phyloP scores from a whole-genome alignment of 2,113 vertebrate genomes.

The Penelope pileata region DNA sequence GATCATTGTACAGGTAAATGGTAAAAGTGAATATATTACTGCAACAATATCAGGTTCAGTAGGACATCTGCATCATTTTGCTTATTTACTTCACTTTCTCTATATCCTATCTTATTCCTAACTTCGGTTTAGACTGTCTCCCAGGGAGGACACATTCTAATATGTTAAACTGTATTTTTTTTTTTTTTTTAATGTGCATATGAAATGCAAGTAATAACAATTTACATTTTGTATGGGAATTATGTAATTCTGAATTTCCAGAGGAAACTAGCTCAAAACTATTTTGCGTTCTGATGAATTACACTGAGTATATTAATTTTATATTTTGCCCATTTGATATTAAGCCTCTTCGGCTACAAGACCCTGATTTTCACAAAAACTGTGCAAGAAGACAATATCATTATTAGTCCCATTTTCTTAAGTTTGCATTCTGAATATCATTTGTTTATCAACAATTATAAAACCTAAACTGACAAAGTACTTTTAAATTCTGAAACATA shows the following conservation, averaged over 20 bases:
- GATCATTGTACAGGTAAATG: not conserved
- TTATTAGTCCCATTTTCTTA: not conserved
- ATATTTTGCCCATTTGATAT: not conserved
- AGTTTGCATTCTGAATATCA: not conserved
- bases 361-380: not conserved
- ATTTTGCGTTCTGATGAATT: not conserved
- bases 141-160: not conserved
- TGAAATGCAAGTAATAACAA: not conserved
- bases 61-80: not conserved
- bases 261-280: not conserved
- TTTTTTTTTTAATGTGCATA: not conserved
- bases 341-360: not conserved
- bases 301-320: not conserved
- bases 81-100: not conserved
- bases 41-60: not conserved
- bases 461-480: not conserved
- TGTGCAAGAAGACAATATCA: not conserved
- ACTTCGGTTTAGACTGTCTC: not conserved
- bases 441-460: not conserved
- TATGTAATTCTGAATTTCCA: not conserved
- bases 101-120: not conserved
- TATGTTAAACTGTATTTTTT: not conserved
- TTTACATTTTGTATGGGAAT: not conserved
- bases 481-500: not conserved
- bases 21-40: not conserved